These are phyloP conservation scores for Acinonyx jubatus DNA, from an alignment of 2,113 vertebrate species.

Conservation along the genomic window DNA sequence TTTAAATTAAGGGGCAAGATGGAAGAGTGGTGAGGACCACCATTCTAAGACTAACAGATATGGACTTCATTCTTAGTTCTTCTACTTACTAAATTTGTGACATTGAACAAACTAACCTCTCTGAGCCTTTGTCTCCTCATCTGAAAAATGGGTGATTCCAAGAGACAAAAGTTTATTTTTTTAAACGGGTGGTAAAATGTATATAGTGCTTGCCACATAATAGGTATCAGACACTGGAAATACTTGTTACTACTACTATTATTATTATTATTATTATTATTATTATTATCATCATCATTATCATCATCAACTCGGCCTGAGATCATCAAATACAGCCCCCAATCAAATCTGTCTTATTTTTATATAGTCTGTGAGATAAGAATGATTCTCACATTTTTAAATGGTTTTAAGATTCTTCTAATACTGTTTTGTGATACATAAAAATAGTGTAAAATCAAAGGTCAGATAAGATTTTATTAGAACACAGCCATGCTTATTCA, in stretches of 20 bases:
- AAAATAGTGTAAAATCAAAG: not conserved
- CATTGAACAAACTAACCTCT: not conserved
- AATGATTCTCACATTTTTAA: conserved; percentile 30
- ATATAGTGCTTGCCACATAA: not conserved
- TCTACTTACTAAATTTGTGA: not conserved
- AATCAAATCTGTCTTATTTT: not conserved
- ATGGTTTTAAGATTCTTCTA: not conserved
- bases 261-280: not conserved
- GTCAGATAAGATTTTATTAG: not conserved
- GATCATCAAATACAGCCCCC: not conserved
- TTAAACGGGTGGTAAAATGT: not conserved
- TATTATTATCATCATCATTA: not conserved
- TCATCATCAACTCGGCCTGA: not conserved
- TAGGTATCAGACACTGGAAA: not conserved
- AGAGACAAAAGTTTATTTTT: not conserved
- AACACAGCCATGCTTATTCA: not conserved
- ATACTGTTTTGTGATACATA: not conserved
- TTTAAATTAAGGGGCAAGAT: not conserved
- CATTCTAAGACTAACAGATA: not conserved
- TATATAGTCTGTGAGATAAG: not conserved
- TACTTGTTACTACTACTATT: not conserved
- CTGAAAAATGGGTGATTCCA: not conserved
- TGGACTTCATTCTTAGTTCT: not conserved
- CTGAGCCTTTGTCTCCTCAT: not conserved
- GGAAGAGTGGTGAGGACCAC: not conserved